These are phyloP conservation scores for Rotaria macrura DNA, from an alignment of 2,888 invertebrate genomes.

Conservation along the genomic window DNA sequence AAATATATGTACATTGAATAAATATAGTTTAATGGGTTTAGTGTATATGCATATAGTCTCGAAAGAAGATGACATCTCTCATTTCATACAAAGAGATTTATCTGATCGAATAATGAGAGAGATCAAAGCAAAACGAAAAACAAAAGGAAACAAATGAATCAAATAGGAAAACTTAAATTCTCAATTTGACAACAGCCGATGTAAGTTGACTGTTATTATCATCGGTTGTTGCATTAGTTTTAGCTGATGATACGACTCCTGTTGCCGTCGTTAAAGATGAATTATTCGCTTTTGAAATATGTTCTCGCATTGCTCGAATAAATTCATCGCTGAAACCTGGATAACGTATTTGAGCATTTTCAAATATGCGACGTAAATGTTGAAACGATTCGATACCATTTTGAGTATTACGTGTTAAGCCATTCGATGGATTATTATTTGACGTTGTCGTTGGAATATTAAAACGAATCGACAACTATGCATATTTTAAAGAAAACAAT, in stretches of 20 bases:
- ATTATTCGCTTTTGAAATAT: background rate
- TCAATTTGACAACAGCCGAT: background rate
- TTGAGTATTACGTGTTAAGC: background rate
- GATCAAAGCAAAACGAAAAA: background rate
- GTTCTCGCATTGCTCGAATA: slow-evolving; percentile 4
- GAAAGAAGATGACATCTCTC: background rate
- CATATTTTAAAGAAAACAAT: background rate
- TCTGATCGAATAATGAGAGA: background rate
- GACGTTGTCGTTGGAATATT: background rate
- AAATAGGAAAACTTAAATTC: background rate
- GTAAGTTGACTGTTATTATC: background rate
- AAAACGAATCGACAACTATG: background rate
- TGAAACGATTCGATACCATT: slow-evolving; percentile 18
- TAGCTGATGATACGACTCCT: background rate
- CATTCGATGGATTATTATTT: background rate
- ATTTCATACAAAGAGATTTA: background rate
- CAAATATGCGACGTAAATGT: background rate
- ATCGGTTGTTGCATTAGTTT: background rate
- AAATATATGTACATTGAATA: slow-evolving; percentile 8
- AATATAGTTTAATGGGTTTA: background rate
- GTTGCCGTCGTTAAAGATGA: background rate
- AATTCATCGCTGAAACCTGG: slow-evolving; percentile 19
- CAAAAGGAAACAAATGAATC: background rate
- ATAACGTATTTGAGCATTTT: slow-evolving; percentile 10
- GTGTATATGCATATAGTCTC: background rate